Evolutionary conservation across 2,113 vertebrate species (phyloP).

Genomic region (Collichthys lucidus): DNA sequence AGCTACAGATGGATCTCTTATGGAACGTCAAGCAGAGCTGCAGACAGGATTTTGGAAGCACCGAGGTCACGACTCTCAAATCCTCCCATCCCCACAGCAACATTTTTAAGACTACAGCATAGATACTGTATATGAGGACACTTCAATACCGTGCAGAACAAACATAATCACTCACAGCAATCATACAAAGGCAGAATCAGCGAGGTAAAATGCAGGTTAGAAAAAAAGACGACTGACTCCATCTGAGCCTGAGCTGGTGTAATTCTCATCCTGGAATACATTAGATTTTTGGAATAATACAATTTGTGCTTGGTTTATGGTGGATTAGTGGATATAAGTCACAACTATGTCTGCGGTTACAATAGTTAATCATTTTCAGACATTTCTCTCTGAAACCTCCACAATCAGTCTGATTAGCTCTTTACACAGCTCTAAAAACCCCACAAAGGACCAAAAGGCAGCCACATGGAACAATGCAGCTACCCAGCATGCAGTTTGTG

Average conservation of each 20-base stretch:
- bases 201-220: neutral
- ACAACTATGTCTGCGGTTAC: neutral
- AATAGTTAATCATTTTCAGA: neutral
- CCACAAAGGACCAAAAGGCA: neutral
- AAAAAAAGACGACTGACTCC: neutral
- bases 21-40: slow-evolving; percentile 45
- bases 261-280: neutral
- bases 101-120: neutral
- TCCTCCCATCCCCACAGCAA: slow-evolving; percentile 1
- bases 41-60: slow-evolving; percentile 31
- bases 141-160: neutral
- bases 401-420: neutral
- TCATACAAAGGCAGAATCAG: neutral
- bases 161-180: neutral
- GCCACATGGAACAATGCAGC: neutral
- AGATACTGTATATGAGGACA: neutral
- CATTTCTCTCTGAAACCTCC: neutral
- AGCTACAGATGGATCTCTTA: slow-evolving; percentile 37
- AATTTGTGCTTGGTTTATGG: neutral
- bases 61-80: slow-evolving; percentile 39
- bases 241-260: neutral
- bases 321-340: neutral
- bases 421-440: neutral
- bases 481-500: slow-evolving; percentile 6
- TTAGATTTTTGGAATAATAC: neutral